These are phyloP conservation scores for Chrysina gloriosa DNA, from an alignment of 2,888 invertebrate genomes.

Conservation along the genomic window DNA sequence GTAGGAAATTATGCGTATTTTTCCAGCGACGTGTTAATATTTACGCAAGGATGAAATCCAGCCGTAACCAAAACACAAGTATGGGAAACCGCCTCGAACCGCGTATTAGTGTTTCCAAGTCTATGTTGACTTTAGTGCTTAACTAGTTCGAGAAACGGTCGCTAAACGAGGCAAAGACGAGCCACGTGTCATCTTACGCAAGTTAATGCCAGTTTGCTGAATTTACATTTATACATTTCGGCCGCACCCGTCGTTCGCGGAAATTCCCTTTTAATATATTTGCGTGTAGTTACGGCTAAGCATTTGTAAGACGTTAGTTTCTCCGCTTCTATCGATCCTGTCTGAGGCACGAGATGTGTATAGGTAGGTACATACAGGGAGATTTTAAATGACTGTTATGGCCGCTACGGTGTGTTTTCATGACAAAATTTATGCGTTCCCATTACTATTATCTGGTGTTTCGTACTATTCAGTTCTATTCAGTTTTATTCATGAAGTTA, in stretches of 20 bases:
- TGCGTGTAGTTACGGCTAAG: slow-evolving; percentile 1
- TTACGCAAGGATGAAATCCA: slow-evolving; percentile 36
- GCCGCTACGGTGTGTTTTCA: too few relatives aligned
- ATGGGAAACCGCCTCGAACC: slow-evolving; percentile 38
- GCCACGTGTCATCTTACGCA: slow-evolving; percentile 54
- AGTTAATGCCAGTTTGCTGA: slow-evolving; percentile 47
- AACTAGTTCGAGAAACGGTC: slow-evolving; percentile 53
- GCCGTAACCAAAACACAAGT: slow-evolving; percentile 40
- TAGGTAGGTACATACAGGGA: too few relatives aligned
- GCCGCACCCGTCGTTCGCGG: slow-evolving; percentile 8
- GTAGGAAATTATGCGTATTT: slow-evolving; percentile 34
- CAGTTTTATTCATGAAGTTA: too few relatives aligned
- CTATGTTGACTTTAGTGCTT: slow-evolving; percentile 57
- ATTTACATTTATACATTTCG: slow-evolving; percentile 33
- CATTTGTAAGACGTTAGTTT: not conserved
- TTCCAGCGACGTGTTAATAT: slow-evolving; percentile 20
- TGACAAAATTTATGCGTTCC: too few relatives aligned
- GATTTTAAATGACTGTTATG: too few relatives aligned
- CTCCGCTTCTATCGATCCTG: not conserved
- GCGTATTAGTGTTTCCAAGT: slow-evolving; percentile 52
- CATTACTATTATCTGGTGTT: too few relatives aligned
- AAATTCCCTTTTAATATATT: slow-evolving; percentile 14
- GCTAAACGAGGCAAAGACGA: slow-evolving; percentile 56
- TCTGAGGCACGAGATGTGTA: too few relatives aligned
- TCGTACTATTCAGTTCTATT: too few relatives aligned